Conservation (phyloP, 2,888 invertebrate genomes). For the Macrophya alboannulata region DNA sequence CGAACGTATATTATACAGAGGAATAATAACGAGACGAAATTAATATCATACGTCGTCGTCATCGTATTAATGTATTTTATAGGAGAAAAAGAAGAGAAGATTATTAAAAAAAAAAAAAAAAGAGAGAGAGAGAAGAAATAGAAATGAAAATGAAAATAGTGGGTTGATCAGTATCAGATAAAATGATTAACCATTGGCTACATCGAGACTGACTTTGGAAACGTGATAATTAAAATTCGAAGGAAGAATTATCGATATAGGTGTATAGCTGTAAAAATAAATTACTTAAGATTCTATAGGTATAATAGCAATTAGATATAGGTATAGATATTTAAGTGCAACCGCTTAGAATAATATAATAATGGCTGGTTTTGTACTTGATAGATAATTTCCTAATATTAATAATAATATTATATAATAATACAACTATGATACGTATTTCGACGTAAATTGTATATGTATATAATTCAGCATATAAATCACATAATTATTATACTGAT, state of each 20-base stretch:
- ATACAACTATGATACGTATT: background rate
- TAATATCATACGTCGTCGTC: background rate
- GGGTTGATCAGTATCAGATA: too few species aligned
- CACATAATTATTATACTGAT: background rate
- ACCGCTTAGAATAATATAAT: background rate
- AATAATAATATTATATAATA: background rate
- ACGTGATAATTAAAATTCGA: too few species aligned
- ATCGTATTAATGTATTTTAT: background rate
- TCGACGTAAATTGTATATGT: background rate
- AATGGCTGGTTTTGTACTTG: conserved; percentile 11
- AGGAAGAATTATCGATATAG: too few species aligned
- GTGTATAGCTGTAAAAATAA: background rate
- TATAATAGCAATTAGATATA: too few species aligned
- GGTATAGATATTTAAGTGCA: background rate
- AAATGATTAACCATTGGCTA: too few species aligned
- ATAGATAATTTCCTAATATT: background rate
- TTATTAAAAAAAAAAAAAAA: background rate
- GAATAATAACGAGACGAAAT: background rate
- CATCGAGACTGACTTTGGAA: too few species aligned
- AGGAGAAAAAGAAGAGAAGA: background rate
- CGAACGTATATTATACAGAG: conserved; percentile 5
- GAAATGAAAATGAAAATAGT: background rate
- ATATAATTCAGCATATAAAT: background rate
- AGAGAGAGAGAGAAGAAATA: background rate
- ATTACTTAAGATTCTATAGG: background rate